These are phyloP conservation scores for Meandrusa payeni DNA, from an alignment of 2,888 invertebrate genomes.

Conservation along the genomic window DNA sequence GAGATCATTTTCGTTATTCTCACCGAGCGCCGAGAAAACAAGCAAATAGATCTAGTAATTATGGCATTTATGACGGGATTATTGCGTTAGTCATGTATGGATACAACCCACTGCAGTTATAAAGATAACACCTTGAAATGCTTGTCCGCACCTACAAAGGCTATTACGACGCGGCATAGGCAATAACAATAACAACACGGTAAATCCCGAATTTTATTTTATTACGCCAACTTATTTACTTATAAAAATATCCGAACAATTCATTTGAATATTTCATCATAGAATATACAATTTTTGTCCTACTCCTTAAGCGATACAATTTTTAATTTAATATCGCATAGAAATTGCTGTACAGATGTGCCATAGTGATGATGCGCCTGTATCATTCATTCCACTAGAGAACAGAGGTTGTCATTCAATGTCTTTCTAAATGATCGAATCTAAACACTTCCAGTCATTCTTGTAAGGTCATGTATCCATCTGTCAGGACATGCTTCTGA, in stretches of 20 bases:
- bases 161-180: conserved; percentile 13
- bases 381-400: no score
- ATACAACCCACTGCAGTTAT: conserved; percentile 5
- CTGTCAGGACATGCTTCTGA: no score
- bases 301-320: no score
- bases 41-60: conserved; percentile 19
- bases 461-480: no score
- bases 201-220: conserved; percentile 1
- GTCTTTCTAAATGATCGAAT: no score
- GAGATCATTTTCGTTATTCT: conserved; percentile 8
- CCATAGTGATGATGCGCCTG: no score
- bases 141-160: conserved; percentile 7
- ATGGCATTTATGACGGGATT: conserved; percentile 8
- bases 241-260: conserved; percentile 1
- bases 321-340: no score
- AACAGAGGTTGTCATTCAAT: no score
- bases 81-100: neutral
- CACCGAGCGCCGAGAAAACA: neutral
- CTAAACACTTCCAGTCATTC: no score
- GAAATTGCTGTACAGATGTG: no score
- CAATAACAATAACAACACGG: conserved; percentile 13
- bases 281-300: no score
- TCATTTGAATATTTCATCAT: neutral
- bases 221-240: conserved; percentile 6
- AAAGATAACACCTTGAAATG: conserved; percentile 18